phyloP scores from a whole-genome alignment of 2,797 vertebrate genomes.

The Lacerta agilis region DNA sequence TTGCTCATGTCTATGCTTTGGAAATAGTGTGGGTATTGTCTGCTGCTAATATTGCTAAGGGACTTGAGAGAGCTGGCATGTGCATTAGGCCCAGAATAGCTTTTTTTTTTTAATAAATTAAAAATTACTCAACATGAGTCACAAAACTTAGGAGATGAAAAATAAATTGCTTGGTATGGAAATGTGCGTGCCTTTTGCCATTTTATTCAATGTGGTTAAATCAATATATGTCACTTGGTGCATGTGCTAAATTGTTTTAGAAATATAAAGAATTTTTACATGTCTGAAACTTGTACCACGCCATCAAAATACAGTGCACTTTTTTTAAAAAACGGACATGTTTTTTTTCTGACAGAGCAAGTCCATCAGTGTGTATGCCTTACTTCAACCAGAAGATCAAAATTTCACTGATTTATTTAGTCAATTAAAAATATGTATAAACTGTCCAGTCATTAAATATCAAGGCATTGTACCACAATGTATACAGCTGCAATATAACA shows the following conservation, averaged over 20 bases:
- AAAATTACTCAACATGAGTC: slow-evolving; percentile 65
- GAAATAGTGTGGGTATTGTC: slow-evolving; percentile 75
- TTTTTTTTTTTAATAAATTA: slow-evolving; percentile 48
- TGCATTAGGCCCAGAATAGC: slow-evolving; percentile 69
- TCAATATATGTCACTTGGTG: slow-evolving; percentile 48
- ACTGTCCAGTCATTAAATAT: no score
- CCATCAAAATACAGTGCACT: not conserved
- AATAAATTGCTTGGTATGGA: slow-evolving; percentile 51
- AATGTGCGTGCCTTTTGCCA: not conserved
- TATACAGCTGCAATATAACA: no score
- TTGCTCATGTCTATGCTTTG: slow-evolving; percentile 54
- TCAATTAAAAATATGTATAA: no score
- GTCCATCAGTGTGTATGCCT: not conserved
- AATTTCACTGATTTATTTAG: no score
- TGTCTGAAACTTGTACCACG: slow-evolving; percentile 29
- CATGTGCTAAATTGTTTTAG: slow-evolving; percentile 7
- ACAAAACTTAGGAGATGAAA: slow-evolving; percentile 55
- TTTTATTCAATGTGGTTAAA: slow-evolving; percentile 16
- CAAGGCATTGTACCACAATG: no score
- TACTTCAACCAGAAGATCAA: not conserved
- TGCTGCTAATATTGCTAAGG: slow-evolving; percentile 60
- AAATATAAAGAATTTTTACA: slow-evolving; percentile 18
- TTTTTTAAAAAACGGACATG: not conserved
- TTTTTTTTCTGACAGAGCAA: not conserved
- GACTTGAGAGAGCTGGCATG: slow-evolving; percentile 62